These are phyloP conservation scores for Vireo altiloquus DNA, from an alignment of 2,113 vertebrate genomes.

Conservation along the genomic window DNA sequence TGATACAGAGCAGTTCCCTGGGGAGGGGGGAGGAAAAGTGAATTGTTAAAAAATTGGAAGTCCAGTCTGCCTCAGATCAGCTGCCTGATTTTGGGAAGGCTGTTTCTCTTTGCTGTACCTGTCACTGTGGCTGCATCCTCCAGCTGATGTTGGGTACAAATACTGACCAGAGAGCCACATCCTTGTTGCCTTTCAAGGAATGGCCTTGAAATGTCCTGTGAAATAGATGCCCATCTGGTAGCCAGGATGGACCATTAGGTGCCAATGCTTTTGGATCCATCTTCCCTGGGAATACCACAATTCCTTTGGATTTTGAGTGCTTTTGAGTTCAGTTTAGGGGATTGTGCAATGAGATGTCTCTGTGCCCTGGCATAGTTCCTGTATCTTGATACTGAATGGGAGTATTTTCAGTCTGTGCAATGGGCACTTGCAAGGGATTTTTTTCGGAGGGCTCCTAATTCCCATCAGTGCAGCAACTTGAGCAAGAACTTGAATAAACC, in stretches of 20 bases:
- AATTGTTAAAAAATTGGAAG: background rate
- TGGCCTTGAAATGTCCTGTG: background rate
- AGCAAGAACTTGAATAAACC: background rate
- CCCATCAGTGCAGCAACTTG: background rate
- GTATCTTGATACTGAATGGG: fast-evolving
- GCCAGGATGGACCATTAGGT: background rate
- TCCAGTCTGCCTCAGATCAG: background rate
- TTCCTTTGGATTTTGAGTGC: background rate
- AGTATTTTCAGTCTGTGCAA: background rate
- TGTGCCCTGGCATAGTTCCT: background rate
- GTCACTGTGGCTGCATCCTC: background rate
- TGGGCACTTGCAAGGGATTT: background rate
- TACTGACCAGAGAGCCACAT: fast-evolving
- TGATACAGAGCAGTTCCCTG: background rate
- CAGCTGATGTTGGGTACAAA: background rate
- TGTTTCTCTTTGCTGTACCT: background rate
- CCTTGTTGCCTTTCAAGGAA: background rate
- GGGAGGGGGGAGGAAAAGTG: background rate
- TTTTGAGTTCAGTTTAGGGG: background rate
- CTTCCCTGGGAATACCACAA: background rate
- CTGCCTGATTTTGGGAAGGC: background rate
- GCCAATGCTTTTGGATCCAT: background rate
- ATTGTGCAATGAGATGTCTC: background rate
- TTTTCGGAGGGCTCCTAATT: background rate
- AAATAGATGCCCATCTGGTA: background rate